These are phyloP conservation scores for Peromyscus eremicus DNA, from an alignment of 2,797 vertebrate genomes.

Conservation along the genomic window DNA sequence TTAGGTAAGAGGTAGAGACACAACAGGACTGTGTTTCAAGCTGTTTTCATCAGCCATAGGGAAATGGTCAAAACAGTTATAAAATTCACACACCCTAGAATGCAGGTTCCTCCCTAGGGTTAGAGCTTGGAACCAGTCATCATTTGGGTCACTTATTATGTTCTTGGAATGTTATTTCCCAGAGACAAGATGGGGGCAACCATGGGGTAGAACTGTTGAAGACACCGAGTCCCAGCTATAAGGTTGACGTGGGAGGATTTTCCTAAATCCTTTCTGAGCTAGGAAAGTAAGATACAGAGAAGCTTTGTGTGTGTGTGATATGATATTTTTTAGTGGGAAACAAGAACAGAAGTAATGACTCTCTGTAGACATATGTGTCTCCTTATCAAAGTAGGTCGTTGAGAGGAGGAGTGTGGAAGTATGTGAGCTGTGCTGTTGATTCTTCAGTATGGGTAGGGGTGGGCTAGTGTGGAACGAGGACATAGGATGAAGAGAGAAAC, in stretches of 20 bases:
- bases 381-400: fast-evolving
- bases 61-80: neutral
- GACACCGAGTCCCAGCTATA: neutral
- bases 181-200: too few species aligned
- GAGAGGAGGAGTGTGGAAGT: neutral
- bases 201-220: neutral
- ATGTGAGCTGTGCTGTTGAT: neutral
- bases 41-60: neutral
- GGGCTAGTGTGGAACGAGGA: too few species aligned
- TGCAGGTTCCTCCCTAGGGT: neutral
- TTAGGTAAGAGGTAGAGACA: neutral
- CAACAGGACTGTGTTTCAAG: neutral
- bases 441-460: too few species aligned
- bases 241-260: neutral
- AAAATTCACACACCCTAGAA: neutral
- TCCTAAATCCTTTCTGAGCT: neutral
- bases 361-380: neutral
- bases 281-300: neutral
- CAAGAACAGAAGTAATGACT: neutral
- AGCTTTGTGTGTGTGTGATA: too few species aligned
- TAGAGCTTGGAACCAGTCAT: neutral
- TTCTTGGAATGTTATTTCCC: neutral
- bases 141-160: too few species aligned
- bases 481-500: neutral
- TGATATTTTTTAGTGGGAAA: neutral